A percentile compares a stretch with the other conserved stretches of the same genome.
phyloP scores from a whole-genome alignment of 2,888 invertebrate species.

The Portevinia maculata region DNA sequence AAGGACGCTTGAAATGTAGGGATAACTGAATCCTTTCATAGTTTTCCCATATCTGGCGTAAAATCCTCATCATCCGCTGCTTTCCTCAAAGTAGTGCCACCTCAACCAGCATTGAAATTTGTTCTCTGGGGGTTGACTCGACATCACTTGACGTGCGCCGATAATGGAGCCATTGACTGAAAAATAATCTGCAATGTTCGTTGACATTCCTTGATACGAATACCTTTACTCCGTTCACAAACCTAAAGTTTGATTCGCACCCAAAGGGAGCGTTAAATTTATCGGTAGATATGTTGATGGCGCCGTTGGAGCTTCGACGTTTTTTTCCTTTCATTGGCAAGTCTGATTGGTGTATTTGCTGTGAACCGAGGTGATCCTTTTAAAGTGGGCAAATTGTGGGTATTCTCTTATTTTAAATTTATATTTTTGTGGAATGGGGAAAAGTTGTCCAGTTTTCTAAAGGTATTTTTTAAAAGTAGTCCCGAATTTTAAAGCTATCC shows the following conservation, averaged over 20 bases:
- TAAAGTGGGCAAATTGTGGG: too few relatives aligned
- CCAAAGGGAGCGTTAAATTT: conserved; percentile 24
- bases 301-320: neutral
- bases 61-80: conserved; percentile 14
- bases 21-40: conserved; percentile 25
- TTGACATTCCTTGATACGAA: conserved; percentile 2
- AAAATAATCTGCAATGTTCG: conserved; percentile 1
- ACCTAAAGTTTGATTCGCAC: neutral
- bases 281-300: conserved; percentile 15
- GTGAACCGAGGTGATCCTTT: neutral
- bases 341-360: too few relatives aligned
- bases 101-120: conserved; percentile 4
- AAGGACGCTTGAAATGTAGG: conserved; percentile 9
- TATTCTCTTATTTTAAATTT: too few relatives aligned
- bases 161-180: conserved; percentile 1
- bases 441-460: too few relatives aligned
- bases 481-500: too few relatives aligned
- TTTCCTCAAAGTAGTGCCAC: neutral
- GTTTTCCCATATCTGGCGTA: neutral
- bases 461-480: too few relatives aligned
- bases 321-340: too few relatives aligned
- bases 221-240: neutral
- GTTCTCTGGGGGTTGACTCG: neutral
- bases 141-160: conserved; percentile 9
- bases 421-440: too few relatives aligned